Evolutionary conservation across 1,140 invertebrate species (phyloP).

Genomic region (Drosophila pectinifera): DNA sequence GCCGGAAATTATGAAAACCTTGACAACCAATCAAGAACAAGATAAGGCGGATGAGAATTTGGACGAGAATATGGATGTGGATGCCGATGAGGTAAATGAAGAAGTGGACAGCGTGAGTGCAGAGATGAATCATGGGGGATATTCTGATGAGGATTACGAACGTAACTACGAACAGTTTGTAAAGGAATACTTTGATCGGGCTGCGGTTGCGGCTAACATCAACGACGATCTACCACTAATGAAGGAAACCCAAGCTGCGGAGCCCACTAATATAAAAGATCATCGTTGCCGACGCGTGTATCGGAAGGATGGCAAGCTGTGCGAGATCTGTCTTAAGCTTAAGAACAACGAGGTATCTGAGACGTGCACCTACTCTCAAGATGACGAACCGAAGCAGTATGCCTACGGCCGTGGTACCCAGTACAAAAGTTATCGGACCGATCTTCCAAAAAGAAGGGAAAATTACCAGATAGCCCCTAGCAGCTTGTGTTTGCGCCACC

Average conservation of each 20-base stretch:
- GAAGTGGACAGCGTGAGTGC: constrained; percentile 34
- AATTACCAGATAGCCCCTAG: constrained; percentile 26
- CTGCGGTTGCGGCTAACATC: constrained; percentile 17
- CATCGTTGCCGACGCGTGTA: constrained; percentile 23
- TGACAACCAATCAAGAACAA: constrained; percentile 28
- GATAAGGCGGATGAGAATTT: constrained; percentile 35
- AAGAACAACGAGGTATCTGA: constrained; percentile 70
- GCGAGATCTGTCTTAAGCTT: constrained; percentile 62
- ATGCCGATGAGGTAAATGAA: constrained; percentile 9
- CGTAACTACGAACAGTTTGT: constrained; percentile 76
- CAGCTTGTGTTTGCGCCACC: constrained; percentile 58
- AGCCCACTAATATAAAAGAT: constrained; percentile 43
- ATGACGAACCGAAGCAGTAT: constrained; percentile 60
- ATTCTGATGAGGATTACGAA: constrained; percentile 71
- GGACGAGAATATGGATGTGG: constrained; percentile 19
- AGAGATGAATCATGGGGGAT: constrained; percentile 40
- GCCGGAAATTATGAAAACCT: neutral
- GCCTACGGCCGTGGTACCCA: constrained; percentile 61
- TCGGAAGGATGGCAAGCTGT: constrained; percentile 55
- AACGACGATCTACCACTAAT: constrained; percentile 8
- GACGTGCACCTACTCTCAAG: constrained; percentile 71
- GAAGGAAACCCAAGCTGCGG: constrained; percentile 26
- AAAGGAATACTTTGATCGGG: constrained; percentile 69
- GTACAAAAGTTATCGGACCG: constrained; percentile 55
- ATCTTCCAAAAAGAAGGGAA: constrained; percentile 1